Evolutionary conservation across 2,797 vertebrate genomes (phyloP).

Genomic region (Protosalanx chinensis): DNA sequence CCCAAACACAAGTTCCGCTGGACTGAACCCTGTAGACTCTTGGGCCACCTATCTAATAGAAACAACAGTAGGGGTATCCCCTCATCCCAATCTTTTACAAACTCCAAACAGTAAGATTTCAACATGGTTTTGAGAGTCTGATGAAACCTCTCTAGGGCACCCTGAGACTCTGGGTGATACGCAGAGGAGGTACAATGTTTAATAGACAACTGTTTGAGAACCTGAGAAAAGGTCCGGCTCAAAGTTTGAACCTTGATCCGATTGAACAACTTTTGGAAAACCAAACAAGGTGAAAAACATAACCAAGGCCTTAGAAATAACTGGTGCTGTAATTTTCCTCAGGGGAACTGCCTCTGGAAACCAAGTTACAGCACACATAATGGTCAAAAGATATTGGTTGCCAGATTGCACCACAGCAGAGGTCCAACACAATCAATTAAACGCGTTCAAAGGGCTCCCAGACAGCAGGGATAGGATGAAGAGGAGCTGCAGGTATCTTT

Average conservation of each 20-base stretch:
- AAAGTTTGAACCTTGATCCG: not conserved
- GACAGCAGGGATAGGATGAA: not conserved
- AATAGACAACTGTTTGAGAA: not conserved
- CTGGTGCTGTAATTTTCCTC: not conserved
- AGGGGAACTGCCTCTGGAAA: not conserved
- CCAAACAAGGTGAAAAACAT: not conserved
- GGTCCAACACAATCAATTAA: slow-evolving; percentile 7
- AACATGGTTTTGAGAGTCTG: slow-evolving; percentile 10
- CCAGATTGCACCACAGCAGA: not conserved
- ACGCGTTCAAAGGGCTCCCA: not conserved
- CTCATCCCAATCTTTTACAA: slow-evolving; percentile 10
- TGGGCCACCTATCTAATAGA: not conserved
- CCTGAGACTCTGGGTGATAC: slow-evolving; percentile 8
- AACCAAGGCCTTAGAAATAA: not conserved
- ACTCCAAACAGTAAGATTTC: not conserved
- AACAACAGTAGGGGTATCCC: not conserved
- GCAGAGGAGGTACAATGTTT: not conserved
- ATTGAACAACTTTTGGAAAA: not conserved
- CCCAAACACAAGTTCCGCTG: slow-evolving; percentile 1
- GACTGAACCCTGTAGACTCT: slow-evolving; percentile 10
- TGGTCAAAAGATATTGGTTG: not conserved
- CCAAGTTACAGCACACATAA: not conserved
- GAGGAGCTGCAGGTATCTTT: not conserved
- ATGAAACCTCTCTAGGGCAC: too few relatives aligned
- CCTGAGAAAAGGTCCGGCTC: not conserved